These are phyloP conservation scores for Megalurothrips usitatus DNA, from an alignment of 2,888 invertebrate genomes.

Conservation along the genomic window DNA sequence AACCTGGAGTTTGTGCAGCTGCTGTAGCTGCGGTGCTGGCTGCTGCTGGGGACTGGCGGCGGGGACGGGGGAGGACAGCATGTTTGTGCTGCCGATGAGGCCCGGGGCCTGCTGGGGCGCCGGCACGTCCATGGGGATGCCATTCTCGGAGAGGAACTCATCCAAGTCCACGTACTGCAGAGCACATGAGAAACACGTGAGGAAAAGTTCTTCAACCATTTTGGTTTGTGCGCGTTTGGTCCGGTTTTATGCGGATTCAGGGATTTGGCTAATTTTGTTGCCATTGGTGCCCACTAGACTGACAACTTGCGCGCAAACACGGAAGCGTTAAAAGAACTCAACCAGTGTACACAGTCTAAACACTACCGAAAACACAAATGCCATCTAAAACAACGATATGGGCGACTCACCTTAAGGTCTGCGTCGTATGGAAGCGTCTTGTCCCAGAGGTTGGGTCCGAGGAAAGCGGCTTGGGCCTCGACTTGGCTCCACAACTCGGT, in stretches of 20 bases:
- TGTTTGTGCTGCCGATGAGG: conserved; percentile 34
- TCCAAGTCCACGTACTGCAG: conserved; percentile 93
- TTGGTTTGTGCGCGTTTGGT: too few species aligned
- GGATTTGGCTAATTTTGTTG: too few species aligned
- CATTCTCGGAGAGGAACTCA: conserved; percentile 94
- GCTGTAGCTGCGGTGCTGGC: conserved; percentile 34
- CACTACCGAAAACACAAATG: too few species aligned
- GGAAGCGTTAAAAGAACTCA: too few species aligned
- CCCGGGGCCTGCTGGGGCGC: conserved; percentile 32
- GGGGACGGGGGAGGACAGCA: conserved; percentile 33
- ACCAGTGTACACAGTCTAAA: too few species aligned
- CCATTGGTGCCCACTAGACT: too few species aligned
- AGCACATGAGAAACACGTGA: conserved; percentile 32
- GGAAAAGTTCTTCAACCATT: conserved; percentile 18
- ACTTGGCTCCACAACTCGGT: conserved; percentile 67
- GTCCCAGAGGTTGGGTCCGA: conserved; percentile 95
- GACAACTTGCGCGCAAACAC: too few species aligned
- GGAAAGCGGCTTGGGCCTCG: conserved; percentile 91
- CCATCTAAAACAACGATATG: too few species aligned
- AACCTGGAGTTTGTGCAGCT: conserved; percentile 45
- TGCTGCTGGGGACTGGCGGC: conserved; percentile 33
- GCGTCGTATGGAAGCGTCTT: conserved; percentile 87
- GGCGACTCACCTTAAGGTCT: conserved; percentile 82
- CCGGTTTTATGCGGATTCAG: too few species aligned
- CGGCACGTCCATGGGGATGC: conserved; percentile 71